Evolutionary conservation across 2,797 vertebrate species (phyloP).

Genomic region (Rallus crepitans): DNA sequence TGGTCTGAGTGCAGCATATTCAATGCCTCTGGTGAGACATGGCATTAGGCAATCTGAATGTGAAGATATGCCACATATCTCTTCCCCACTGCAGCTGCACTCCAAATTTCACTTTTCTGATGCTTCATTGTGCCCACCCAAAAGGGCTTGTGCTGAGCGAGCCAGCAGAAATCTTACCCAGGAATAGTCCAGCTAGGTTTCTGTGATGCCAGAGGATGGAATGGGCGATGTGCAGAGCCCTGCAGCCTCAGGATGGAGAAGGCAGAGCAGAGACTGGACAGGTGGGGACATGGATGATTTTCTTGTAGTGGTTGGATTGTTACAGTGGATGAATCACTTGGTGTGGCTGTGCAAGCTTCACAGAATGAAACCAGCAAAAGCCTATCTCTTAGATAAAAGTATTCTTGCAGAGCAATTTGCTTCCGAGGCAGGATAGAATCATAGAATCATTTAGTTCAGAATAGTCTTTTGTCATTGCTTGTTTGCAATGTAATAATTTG

Average conservation of each 20-base stretch:
- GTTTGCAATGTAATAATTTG: neutral
- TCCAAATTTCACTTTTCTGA: rapidly evolving
- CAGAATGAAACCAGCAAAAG: neutral
- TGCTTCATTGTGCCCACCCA: neutral
- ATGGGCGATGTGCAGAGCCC: rapidly evolving
- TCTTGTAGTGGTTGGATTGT: neutral
- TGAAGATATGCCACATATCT: rapidly evolving
- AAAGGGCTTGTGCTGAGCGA: rapidly evolving
- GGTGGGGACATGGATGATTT: neutral
- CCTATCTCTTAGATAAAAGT: neutral
- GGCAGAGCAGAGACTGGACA: neutral
- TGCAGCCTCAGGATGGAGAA: rapidly evolving
- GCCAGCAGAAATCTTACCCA: neutral
- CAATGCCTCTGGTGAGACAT: rapidly evolving
- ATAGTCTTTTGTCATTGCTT: neutral
- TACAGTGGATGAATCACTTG: rapidly evolving
- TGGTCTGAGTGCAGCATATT: neutral
- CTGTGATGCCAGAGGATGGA: rapidly evolving
- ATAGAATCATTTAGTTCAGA: neutral
- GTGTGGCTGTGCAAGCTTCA: neutral
- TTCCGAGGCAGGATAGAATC: neutral
- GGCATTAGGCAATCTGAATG: neutral
- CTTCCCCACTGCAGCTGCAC: neutral
- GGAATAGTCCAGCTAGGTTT: neutral
- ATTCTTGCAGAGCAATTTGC: neutral